A percentile compares a stretch with the other conserved stretches of the same genome.
phyloP scores from a whole-genome alignment of 35 echinoderm and acorn worm species.

The Stichopus chloronotus region DNA sequence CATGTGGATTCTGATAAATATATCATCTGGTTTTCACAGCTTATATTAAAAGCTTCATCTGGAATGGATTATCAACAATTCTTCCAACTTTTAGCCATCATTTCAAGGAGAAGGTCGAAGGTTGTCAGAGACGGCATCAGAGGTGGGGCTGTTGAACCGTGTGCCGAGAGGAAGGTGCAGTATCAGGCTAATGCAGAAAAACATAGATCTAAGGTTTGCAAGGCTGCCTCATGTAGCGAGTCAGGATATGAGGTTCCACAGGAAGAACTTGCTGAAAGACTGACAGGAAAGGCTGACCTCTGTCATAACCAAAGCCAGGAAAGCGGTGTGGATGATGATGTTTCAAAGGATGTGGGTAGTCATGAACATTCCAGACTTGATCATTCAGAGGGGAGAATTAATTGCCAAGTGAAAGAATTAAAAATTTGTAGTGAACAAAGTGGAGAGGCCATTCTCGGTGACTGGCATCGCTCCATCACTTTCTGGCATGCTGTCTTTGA shows the following conservation, averaged over 20 bases:
- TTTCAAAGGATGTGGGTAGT: background rate
- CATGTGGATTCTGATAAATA: background rate
- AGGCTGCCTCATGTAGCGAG: background rate
- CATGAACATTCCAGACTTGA: background rate
- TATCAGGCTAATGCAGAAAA: background rate
- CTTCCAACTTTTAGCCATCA: slow-evolving; percentile 67
- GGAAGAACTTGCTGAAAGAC: no score
- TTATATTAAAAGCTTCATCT: slow-evolving; percentile 90
- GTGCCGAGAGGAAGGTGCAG: background rate
- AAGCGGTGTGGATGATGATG: background rate
- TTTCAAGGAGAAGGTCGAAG: slow-evolving; percentile 65
- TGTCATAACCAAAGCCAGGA: background rate
- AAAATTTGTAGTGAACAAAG: background rate
- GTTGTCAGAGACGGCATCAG: slow-evolving; percentile 23
- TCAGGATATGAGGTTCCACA: background rate
- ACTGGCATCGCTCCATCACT: background rate
- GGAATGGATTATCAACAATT: slow-evolving; percentile 97
- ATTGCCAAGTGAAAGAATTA: background rate
- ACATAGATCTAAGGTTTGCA: background rate
- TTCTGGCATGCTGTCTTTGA: slow-evolving; percentile 66
- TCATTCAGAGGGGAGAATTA: background rate
- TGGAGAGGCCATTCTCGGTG: background rate
- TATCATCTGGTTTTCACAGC: slow-evolving; percentile 32
- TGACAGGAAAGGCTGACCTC: background rate
- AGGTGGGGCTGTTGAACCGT: background rate